These are phyloP conservation scores for Trachelus troglodyta DNA, from an alignment of 2,888 invertebrate genomes.

Conservation along the genomic window DNA sequence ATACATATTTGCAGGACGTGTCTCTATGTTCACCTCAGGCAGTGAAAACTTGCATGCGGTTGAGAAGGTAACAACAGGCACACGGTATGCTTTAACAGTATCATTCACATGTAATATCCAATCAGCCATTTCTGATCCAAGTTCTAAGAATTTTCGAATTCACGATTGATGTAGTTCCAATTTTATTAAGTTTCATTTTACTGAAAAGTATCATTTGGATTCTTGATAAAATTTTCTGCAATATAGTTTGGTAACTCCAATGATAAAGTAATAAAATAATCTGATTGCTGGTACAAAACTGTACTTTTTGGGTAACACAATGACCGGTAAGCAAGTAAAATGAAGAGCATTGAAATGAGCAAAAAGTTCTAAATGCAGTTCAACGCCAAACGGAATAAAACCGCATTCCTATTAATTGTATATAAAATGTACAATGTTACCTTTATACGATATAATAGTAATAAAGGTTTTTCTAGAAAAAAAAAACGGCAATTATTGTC, in stretches of 20 bases:
- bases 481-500: neutral
- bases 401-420: neutral
- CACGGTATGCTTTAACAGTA: slow-evolving; percentile 84
- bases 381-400: neutral
- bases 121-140: slow-evolving; percentile 75
- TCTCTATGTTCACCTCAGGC: slow-evolving; percentile 89
- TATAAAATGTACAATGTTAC: neutral
- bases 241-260: neutral
- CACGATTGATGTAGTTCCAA: neutral
- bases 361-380: neutral
- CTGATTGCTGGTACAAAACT: neutral
- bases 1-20: slow-evolving; percentile 70
- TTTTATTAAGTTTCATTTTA: neutral
- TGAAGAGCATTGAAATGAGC: neutral
- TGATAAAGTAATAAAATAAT: neutral
- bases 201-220: neutral
- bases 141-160: slow-evolving; percentile 28
- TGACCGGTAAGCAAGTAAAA: neutral
- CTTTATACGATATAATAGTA: neutral
- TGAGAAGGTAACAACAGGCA: slow-evolving; percentile 81
- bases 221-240: neutral
- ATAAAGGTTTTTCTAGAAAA: neutral
- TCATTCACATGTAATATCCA: slow-evolving; percentile 86
- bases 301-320: neutral
- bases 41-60: slow-evolving; percentile 87